Base-by-base conservation (phyloP, 2,113 vertebrate genomes). In the Gopherus evgoodei region DNA sequence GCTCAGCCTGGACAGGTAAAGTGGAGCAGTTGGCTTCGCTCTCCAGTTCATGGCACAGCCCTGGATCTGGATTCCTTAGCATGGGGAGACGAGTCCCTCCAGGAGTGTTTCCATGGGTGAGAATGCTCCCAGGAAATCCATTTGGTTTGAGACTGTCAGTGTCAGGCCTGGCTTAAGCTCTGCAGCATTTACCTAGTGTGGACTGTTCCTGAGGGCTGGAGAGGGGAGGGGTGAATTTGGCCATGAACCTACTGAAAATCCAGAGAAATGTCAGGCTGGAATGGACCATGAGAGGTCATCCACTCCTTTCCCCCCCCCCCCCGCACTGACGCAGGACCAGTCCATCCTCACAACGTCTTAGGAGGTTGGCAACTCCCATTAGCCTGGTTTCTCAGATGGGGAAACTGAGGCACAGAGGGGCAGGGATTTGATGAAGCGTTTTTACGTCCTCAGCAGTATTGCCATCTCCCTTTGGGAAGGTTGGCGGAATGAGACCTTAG, bases 281-380 rank as follows among this genome's bases (percentile, higher is more conserved):
- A 69, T 35, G 31, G 16, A 69, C 16, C 62, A 8, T 8, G 62
- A n/a, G 35, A n/a, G 35, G 16, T 69, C 62, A n/a, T n/a, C 62
- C 62, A 35, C 25, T 29, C 59, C 29, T 13, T 11, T 10, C 2
- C 4, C 27, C 5, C 2, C 12, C 29, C 1, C 31, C 13, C 4
- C 29, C 35, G 5, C 19, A 8, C 9, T 22, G n/a, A 72, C 4
- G 17, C 65, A 72, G n/a, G 9, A 11, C 19, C 35, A 22, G 19
- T 38, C 22, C n/a, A 38, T 72, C n/a, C n/a, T 38, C n/a, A 5
- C n/a, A 11, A 19, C 2, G 4, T 69, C 35, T 69, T 4, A 17
- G 17, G 35, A n/a, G 17, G 35, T 8, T 10, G 65, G 65, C 65
- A 69, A n/a, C 8, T 38, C 17, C 35, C 35, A 7, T 35, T n/a